Evolutionary conservation across 2,888 invertebrate genomes (phyloP).

Genomic region (Monoplex corrugatus): DNA sequence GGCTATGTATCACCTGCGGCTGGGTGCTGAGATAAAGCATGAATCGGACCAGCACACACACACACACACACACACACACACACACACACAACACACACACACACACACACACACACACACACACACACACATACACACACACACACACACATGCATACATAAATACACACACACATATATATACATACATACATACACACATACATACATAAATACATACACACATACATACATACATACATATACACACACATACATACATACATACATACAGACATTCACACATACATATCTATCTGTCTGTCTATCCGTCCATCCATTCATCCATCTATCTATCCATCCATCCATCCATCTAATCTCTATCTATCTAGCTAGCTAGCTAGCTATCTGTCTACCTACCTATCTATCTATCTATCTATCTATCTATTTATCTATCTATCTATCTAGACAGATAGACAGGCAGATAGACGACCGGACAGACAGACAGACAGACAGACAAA

Average conservation of each 20-base stretch:
- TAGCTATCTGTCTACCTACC: no score
- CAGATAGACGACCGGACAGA: no score
- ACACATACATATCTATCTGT: not conserved
- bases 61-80: not conserved
- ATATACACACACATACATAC: not conserved
- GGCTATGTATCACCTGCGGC: no score
- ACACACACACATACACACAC: not conserved
- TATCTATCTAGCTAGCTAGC: no score
- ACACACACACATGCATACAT: not conserved
- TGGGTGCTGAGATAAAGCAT: not conserved
- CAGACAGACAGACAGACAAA: no score
- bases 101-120: not conserved
- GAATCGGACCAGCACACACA: no score
- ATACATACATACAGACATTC: not conserved
- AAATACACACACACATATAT: not conserved
- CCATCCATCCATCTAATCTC: no score
- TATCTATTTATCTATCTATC: no score
- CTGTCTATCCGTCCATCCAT: not conserved
- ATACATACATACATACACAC: not conserved
- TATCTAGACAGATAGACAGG: no score
- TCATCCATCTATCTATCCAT: no score
- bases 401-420: no score
- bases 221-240: conserved; percentile 19
- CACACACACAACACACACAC: no score
- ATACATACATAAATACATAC: not conserved